These are phyloP conservation scores for Mythimna loreyi DNA, from an alignment of 2,888 invertebrate genomes.

Conservation along the genomic window DNA sequence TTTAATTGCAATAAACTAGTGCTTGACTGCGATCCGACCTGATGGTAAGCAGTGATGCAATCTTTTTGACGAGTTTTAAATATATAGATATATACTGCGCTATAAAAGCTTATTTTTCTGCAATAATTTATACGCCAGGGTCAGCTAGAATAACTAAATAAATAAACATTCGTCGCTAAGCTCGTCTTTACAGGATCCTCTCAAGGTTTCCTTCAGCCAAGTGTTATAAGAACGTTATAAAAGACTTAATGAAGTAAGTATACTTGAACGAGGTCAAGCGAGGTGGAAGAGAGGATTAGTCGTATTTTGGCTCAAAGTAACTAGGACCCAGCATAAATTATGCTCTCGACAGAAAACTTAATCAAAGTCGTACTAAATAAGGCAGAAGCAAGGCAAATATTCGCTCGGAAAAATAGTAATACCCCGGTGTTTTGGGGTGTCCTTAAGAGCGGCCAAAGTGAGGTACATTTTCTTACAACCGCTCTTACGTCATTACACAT, in stretches of 20 bases:
- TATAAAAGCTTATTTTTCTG: too few relatives aligned
- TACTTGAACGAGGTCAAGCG: slow-evolving; percentile 11
- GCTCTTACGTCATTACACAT: too few relatives aligned
- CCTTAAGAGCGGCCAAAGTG: too few relatives aligned
- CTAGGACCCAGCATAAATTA: slow-evolving; percentile 14
- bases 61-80: too few relatives aligned
- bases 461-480: too few relatives aligned
- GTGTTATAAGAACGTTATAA: not conserved
- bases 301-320: slow-evolving; percentile 4
- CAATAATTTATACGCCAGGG: too few relatives aligned
- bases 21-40: too few relatives aligned
- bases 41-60: too few relatives aligned
- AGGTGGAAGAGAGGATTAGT: slow-evolving; percentile 22
- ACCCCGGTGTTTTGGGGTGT: not conserved
- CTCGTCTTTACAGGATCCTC: not conserved
- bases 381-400: not conserved
- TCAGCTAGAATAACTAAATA: not conserved
- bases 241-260: slow-evolving; percentile 23
- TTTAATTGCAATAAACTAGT: too few relatives aligned
- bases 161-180: not conserved
- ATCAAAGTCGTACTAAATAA: slow-evolving; percentile 12
- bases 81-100: too few relatives aligned
- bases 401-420: not conserved
- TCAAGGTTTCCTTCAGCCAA: not conserved
- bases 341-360: slow-evolving; percentile 14